Conservation (phyloP, 2,797 vertebrate genomes). For the Poeciliopsis infans region DNA sequence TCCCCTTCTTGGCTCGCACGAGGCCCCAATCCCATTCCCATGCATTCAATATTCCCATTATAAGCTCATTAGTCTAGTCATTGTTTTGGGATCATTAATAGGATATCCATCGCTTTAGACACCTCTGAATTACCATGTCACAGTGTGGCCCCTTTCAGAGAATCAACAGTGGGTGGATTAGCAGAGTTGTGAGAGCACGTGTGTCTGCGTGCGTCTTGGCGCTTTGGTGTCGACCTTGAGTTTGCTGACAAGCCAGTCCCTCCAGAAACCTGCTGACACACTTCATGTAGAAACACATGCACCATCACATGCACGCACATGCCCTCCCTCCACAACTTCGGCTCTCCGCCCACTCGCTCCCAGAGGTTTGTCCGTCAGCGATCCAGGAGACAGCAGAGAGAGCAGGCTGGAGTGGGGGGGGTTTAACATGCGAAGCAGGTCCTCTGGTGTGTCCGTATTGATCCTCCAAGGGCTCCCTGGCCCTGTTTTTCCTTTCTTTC, state of each 20-base stretch:
- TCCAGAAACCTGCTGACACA: conserved; percentile 78
- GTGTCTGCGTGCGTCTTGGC: conserved; percentile 29
- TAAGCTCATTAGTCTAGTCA: conserved; percentile 79
- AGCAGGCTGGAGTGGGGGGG: conserved; percentile 42
- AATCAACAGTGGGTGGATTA: conserved; percentile 53
- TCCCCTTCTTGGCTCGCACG: conserved; percentile 62
- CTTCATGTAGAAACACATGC: conserved; percentile 64
- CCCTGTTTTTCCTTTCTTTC: conserved; percentile 71
- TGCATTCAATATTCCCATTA: conserved; percentile 82
- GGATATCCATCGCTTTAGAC: conserved; percentile 77
- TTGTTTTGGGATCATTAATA: conserved; percentile 80
- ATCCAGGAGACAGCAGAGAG: conserved; percentile 65
- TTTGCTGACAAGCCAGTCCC: conserved; percentile 76
- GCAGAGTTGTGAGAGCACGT: conserved; percentile 28
- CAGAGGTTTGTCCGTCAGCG: conserved; percentile 71
- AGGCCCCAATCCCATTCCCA: conserved; percentile 76
- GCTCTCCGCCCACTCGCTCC: conserved; percentile 59
- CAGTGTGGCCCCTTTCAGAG: conserved; percentile 65
- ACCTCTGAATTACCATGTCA: conserved; percentile 77
- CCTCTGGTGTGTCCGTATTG: conserved; percentile 75
- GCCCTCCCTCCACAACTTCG: conserved; percentile 51
- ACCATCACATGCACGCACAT: conserved; percentile 57
- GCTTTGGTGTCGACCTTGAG: conserved; percentile 72
- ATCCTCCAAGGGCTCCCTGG: conserved; percentile 78
- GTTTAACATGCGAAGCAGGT: conserved; percentile 83